Evolutionary conservation across 2,797 vertebrate genomes (phyloP), one percentile per base, ranked within the genome.

Genomic region (Sebastes itinus): DNA sequence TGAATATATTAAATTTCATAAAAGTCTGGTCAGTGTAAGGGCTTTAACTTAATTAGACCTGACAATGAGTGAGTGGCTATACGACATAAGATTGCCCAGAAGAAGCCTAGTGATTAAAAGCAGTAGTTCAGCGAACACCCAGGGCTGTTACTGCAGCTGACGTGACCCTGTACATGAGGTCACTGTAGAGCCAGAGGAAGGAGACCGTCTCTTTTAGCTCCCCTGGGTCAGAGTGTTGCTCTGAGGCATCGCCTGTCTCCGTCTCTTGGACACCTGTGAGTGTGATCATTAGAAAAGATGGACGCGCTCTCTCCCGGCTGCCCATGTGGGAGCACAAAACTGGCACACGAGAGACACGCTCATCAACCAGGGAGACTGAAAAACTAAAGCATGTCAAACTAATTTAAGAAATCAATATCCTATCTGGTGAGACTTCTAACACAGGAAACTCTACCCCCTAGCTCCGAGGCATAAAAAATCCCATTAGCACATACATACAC

Each of bases 341-440:
- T 88, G 84, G 84, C 77, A 83, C 89, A 90, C 28, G 56, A 85
- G 72, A 88, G 84, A 77, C 46, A 75, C 33, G 5, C 27, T 74
- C 74, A 83, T 83, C 78, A 74, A 46, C 82, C 54, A 71, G 75
- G 78, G 87, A 91, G 80, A 54, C 18, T 64, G 46, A 63, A 88
- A 86, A 94, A 90, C 75, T 35, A 93, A 94, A 95, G 86, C 88
- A 85, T 93, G 93, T 93, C 94, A 72, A 81, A 91, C 92, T 94
- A 93, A 93, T 94, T 94, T 89, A 92, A 89, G 91, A 93, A 92
- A 93, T 94, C 92, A 89, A 94, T 94, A 94, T 87, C 78, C 46
- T 77, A 61, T 89, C 87, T 79, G 49, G 10, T 66, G 72, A 78
- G 62, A 77, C 25, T 64, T 85, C 35, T 78, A 67, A 80, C 60